phyloP scores from a whole-genome alignment of 1,140 invertebrate genomes.

The Musca vetustissima region DNA sequence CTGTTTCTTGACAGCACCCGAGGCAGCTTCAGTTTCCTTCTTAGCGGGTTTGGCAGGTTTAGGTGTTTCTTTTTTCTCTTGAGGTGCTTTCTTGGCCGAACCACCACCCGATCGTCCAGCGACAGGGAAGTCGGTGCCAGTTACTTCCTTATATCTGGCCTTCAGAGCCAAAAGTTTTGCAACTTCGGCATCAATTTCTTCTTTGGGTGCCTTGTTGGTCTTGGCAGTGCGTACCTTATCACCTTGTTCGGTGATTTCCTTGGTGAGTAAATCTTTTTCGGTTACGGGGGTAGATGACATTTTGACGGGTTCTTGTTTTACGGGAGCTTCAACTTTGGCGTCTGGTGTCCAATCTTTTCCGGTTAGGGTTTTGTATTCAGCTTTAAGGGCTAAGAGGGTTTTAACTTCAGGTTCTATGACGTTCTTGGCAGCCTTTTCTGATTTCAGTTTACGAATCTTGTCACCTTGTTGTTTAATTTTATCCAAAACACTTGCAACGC shows the following conservation, averaged over 20 bases:
- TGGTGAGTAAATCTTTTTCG: slow-evolving; percentile 47
- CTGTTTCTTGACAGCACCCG: slow-evolving; percentile 73
- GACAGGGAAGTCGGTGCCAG: slow-evolving; percentile 67
- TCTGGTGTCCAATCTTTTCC: slow-evolving; percentile 65
- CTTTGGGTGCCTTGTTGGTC: slow-evolving; percentile 58
- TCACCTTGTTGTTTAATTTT: slow-evolving; percentile 68
- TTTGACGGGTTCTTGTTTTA: slow-evolving; percentile 31
- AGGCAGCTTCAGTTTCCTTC: slow-evolving; percentile 30
- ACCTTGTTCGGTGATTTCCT: slow-evolving; percentile 60
- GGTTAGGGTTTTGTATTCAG: slow-evolving; percentile 64
- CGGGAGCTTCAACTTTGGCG: slow-evolving; percentile 35
- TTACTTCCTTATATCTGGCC: slow-evolving; percentile 73
- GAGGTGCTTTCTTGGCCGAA: slow-evolving; percentile 37
- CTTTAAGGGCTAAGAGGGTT: slow-evolving; percentile 65
- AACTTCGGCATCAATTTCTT: slow-evolving; percentile 70
- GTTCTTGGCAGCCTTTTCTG: slow-evolving; percentile 63
- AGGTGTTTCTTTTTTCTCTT: slow-evolving; percentile 41
- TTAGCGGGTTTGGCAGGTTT: slow-evolving; percentile 46
- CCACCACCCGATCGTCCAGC: slow-evolving; percentile 55
- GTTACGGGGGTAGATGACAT: slow-evolving; percentile 25
- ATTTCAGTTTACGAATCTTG: slow-evolving; percentile 70
- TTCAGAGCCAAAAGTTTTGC: slow-evolving; percentile 75
- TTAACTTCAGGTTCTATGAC: slow-evolving; percentile 66
- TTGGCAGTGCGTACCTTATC: slow-evolving; percentile 66
- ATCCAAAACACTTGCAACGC: slow-evolving; percentile 31